phyloP scores from a whole-genome alignment of 2,888 invertebrate species.

The Sturmia bella region DNA sequence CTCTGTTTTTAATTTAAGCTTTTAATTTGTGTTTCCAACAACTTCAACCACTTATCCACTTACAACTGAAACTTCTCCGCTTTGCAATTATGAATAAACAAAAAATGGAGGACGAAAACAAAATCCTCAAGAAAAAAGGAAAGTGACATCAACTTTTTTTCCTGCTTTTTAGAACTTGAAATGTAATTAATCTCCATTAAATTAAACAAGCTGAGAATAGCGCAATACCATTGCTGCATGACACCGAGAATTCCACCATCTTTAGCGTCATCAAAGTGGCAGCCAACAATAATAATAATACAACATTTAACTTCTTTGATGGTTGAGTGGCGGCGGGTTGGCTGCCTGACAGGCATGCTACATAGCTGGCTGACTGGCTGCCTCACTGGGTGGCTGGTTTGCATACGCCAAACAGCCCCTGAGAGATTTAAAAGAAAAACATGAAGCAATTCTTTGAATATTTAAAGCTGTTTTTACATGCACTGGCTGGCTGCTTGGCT shows the following conservation, averaged over 20 bases:
- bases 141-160: conserved; percentile 43
- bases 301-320: conserved; percentile 15
- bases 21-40: conserved; percentile 29
- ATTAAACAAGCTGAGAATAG: conserved; percentile 39
- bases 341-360: neutral
- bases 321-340: conserved; percentile 15
- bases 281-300: conserved; percentile 20
- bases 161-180: conserved; percentile 23
- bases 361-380: neutral
- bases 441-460: conserved; percentile 21
- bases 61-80: conserved; percentile 22
- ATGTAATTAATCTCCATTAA: conserved; percentile 66
- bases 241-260: conserved; percentile 12
- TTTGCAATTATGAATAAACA: conserved; percentile 31
- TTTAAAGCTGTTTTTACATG: neutral
- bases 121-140: neutral
- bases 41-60: conserved; percentile 33
- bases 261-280: conserved; percentile 14
- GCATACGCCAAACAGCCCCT: neutral
- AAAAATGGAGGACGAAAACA: conserved; percentile 16
- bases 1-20: conserved; percentile 1
- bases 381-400: neutral
- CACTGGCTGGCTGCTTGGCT: neutral
- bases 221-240: conserved; percentile 18
- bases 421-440: conserved; percentile 9